phyloP scores from a whole-genome alignment of 2,888 invertebrate genomes.

The Athrips mouffetella region DNA sequence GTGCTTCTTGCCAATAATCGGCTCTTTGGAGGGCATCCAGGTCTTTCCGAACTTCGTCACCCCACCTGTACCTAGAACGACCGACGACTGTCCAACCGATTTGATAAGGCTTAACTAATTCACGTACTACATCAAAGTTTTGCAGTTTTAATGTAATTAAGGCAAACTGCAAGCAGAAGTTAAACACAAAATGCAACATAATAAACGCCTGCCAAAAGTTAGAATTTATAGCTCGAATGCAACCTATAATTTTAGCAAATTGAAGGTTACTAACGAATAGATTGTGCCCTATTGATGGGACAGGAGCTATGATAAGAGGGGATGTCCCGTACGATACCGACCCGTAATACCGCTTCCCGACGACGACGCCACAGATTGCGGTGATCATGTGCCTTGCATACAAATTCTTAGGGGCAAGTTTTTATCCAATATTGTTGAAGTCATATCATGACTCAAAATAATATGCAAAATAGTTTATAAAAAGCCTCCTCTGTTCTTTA shows the following conservation, averaged over 20 bases:
- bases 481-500: too few species aligned
- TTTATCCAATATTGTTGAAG: background rate
- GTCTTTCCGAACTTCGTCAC: too few species aligned
- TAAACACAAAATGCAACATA: background rate
- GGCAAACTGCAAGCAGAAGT: too few species aligned
- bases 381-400: conserved; percentile 11
- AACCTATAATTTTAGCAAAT: conserved; percentile 8
- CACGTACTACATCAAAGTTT: too few species aligned
- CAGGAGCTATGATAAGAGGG: conserved; percentile 10
- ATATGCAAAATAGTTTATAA: too few species aligned
- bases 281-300: conserved; percentile 5
- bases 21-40: too few species aligned
- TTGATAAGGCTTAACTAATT: too few species aligned
- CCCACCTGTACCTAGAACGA: too few species aligned
- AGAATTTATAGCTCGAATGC: background rate
- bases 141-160: too few species aligned
- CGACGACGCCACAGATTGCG: conserved; percentile 3
- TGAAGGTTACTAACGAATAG: conserved; percentile 9
- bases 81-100: too few species aligned
- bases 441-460: too few species aligned
- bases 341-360: background rate
- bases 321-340: conserved; percentile 9
- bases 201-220: background rate
- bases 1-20: too few species aligned
- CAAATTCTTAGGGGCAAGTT: background rate